These are phyloP conservation scores for Eulemur macaco DNA, from an alignment of 2,113 vertebrate species.

Conservation along the genomic window DNA sequence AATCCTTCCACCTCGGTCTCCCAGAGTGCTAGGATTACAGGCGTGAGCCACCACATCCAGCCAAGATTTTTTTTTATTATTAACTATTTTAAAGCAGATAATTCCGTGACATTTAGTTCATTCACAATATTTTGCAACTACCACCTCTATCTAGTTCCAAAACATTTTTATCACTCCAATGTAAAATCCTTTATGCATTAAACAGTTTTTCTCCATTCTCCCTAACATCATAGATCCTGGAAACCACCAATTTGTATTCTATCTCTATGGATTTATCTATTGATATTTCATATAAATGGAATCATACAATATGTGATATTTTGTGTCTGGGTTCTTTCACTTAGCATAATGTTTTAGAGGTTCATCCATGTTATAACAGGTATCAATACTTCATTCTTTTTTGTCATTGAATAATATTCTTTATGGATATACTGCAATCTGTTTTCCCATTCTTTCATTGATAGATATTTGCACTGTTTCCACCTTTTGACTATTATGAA, in stretches of 20 bases:
- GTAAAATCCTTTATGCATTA: background rate
- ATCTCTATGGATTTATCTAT: background rate
- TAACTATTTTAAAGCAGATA: background rate
- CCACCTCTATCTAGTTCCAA: background rate
- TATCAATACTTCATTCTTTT: background rate
- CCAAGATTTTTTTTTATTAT: background rate
- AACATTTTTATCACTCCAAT: background rate
- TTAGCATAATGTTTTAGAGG: background rate
- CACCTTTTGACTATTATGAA: background rate
- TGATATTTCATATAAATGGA: background rate
- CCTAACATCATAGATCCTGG: background rate
- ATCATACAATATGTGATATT: background rate
- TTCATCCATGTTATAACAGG: background rate
- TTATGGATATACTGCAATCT: background rate
- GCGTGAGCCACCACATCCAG: too few relatives aligned
- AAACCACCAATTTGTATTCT: background rate
- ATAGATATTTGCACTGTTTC: background rate
- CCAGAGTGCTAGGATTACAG: too few relatives aligned
- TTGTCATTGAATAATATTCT: background rate
- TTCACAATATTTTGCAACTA: background rate
- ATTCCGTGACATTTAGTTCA: background rate
- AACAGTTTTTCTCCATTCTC: background rate
- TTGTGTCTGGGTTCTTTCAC: background rate
- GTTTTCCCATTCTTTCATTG: background rate
- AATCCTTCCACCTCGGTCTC: too few relatives aligned